phyloP scores from a whole-genome alignment of 2,888 invertebrate genomes.

The Lasioglossum oenotherae region DNA sequence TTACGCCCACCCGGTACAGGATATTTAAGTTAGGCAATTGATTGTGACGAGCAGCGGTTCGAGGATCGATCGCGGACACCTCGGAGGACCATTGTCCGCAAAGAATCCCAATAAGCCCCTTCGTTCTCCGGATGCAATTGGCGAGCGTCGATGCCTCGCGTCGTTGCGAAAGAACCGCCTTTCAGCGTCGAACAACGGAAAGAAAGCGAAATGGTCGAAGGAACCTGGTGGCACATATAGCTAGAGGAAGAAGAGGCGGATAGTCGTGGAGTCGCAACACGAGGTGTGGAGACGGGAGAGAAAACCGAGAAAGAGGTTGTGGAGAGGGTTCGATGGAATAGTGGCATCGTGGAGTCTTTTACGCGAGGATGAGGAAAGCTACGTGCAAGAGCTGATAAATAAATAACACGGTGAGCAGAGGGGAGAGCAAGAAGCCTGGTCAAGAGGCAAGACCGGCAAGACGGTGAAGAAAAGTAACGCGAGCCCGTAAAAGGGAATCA shows the following conservation, averaged over 20 bases:
- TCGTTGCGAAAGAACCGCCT: constrained; percentile 42
- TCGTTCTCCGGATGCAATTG: constrained; percentile 49
- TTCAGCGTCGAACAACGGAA: constrained; percentile 23
- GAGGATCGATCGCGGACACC: constrained; percentile 49
- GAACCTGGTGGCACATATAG: constrained; percentile 10
- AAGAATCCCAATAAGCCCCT: constrained; percentile 63
- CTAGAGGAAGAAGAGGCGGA: not conserved
- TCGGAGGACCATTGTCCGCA: constrained; percentile 49
- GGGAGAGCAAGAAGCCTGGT: constrained; percentile 62
- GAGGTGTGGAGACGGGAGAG: not conserved
- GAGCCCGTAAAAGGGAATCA: constrained; percentile 83
- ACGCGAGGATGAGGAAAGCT: constrained; percentile 46
- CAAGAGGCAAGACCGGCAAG: constrained; percentile 73
- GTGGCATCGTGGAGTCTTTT: constrained; percentile 58
- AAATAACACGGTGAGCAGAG: constrained; percentile 68
- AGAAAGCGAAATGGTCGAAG: constrained; percentile 13
- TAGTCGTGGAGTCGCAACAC: not conserved
- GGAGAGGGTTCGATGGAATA: constrained; percentile 23
- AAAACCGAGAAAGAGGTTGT: constrained; percentile 7
- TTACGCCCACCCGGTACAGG: constrained; percentile 10
- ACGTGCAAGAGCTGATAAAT: constrained; percentile 75
- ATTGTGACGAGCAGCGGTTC: constrained; percentile 45
- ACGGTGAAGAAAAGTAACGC: constrained; percentile 79
- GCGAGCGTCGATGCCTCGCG: constrained; percentile 57
- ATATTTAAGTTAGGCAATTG: constrained; percentile 28